A percentile compares a stretch with the other conserved stretches of the same genome.
These are phyloP conservation scores for Drosophila histrio DNA, from an alignment of 2,888 invertebrate species.

Conservation along the genomic window DNA sequence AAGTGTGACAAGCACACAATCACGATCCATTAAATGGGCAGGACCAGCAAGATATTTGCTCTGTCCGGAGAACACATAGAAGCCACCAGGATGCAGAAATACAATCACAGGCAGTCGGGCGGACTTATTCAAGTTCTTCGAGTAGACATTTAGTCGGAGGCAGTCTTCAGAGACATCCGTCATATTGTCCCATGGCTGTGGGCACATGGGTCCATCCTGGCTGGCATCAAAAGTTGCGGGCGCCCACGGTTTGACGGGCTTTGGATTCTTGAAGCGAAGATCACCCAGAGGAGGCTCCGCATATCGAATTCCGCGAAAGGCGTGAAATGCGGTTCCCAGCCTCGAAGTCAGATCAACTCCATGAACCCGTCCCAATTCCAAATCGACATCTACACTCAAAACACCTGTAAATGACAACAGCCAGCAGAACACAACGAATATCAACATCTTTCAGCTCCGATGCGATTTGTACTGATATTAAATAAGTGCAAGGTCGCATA, in stretches of 20 bases:
- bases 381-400: constrained; percentile 60
- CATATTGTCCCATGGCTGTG: constrained; percentile 81
- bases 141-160: constrained; percentile 86
- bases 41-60: constrained; percentile 85
- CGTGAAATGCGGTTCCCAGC: constrained; percentile 68
- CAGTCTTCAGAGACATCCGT: constrained; percentile 85
- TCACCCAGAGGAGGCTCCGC: constrained; percentile 78
- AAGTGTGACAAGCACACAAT: constrained; percentile 87
- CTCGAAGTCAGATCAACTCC: constrained; percentile 73
- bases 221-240: constrained; percentile 85
- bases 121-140: constrained; percentile 70
- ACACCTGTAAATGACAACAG: constrained; percentile 25
- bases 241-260: constrained; percentile 84
- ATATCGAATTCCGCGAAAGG: constrained; percentile 82
- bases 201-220: constrained; percentile 86
- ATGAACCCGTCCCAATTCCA: constrained; percentile 77
- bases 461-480: constrained; percentile 12
- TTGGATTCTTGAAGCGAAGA: constrained; percentile 84
- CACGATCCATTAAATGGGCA: constrained; percentile 87
- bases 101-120: constrained; percentile 86
- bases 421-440: constrained; percentile 3
- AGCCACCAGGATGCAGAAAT: constrained; percentile 88
- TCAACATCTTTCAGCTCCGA: constrained; percentile 33
- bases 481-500: not conserved
- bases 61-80: constrained; percentile 86